Conservation (phyloP, 2,113 vertebrate genomes). For the Chloropsis cyanopogon region DNA sequence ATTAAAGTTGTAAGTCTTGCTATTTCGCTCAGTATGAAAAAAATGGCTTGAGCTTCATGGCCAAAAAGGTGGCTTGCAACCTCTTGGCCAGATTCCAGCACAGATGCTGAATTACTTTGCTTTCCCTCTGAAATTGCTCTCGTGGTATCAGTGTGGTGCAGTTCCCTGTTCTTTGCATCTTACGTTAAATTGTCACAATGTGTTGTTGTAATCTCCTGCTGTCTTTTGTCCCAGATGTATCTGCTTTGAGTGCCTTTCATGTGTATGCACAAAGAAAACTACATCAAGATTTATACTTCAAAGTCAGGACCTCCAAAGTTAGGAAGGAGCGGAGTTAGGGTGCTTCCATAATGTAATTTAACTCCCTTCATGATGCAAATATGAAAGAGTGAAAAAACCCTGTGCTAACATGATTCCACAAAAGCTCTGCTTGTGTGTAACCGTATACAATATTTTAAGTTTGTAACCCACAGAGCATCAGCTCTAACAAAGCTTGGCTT, state of each 20-base stretch:
- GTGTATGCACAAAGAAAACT: conserved; percentile 48
- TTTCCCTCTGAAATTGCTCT: conserved; percentile 26
- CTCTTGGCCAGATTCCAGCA: conserved; percentile 25
- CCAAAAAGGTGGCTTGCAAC: conserved; percentile 16
- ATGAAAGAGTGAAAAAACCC: neutral
- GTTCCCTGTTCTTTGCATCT: conserved; percentile 10
- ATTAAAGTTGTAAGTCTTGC: neutral
- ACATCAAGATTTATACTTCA: conserved; percentile 46
- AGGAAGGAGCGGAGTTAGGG: conserved; percentile 11
- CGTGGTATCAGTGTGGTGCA: conserved; percentile 23
- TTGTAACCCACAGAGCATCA: conserved; percentile 33
- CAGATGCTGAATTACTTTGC: neutral
- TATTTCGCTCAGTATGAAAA: conserved; percentile 32
- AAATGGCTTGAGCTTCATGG: neutral
- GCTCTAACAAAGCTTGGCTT: conserved; percentile 46
- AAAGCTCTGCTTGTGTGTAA: conserved; percentile 26
- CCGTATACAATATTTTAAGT: conserved; percentile 36
- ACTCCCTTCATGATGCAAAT: neutral
- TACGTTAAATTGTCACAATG: conserved; percentile 11
- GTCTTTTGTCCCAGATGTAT: conserved; percentile 50
- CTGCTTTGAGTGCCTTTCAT: conserved; percentile 57
- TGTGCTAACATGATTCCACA: neutral
- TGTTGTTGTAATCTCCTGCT: conserved; percentile 49
- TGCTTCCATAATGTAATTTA: neutral
- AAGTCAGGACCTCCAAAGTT: conserved; percentile 34